Evolutionary conservation across 2,113 vertebrate species (phyloP).

Genomic region (Brienomyrus brachyistius): DNA sequence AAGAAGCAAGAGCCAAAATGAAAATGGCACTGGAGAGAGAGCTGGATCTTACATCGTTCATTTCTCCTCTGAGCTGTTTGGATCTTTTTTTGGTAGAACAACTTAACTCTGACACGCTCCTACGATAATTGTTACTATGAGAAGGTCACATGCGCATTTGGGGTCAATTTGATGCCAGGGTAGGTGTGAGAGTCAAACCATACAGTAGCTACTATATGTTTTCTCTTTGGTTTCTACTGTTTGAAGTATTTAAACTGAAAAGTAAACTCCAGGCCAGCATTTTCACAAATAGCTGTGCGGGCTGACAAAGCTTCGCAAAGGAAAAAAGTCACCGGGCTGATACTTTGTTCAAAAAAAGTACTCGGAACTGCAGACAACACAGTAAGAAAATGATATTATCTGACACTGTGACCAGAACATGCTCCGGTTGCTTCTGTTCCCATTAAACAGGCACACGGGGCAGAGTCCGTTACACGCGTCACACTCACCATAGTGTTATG

Average conservation of each 20-base stretch:
- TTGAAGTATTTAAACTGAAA: constrained; percentile 33
- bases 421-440: neutral
- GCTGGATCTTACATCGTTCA: constrained; percentile 35
- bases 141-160: too few relatives aligned
- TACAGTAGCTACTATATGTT: constrained; percentile 28
- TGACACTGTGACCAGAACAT: neutral
- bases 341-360: neutral
- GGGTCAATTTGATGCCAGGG: too few relatives aligned
- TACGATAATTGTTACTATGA: too few relatives aligned
- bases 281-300: constrained; percentile 24
- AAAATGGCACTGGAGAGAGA: constrained; percentile 28
- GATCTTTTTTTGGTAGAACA: constrained; percentile 32
- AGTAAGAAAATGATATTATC: neutral
- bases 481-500: constrained; percentile 69
- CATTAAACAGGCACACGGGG: neutral
- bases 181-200: constrained; percentile 3
- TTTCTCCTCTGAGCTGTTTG: constrained; percentile 30
- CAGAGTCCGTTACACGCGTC: neutral
- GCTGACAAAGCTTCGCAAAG: neutral
- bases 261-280: constrained; percentile 39
- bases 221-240: constrained; percentile 37
- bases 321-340: constrained; percentile 18
- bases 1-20: constrained; percentile 27
- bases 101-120: neutral
- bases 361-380: neutral